phyloP scores from a whole-genome alignment of 1,140 invertebrate genomes.

The Hyles euphorbiae region DNA sequence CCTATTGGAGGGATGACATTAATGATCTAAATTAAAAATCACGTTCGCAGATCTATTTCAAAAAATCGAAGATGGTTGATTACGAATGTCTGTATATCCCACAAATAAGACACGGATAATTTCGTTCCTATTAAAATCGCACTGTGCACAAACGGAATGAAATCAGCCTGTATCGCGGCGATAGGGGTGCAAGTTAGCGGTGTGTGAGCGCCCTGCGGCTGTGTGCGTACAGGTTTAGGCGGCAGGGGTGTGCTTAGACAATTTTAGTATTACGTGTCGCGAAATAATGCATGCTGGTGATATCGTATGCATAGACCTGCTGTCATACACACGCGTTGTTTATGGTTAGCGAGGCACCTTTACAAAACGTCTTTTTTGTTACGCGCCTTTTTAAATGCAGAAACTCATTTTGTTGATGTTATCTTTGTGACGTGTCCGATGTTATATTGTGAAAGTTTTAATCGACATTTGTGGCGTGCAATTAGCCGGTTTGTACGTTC shows the following conservation, averaged over 20 bases:
- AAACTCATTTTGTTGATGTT: conserved; percentile 7
- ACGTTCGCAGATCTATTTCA: too few relatives aligned
- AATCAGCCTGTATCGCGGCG: conserved; percentile 3
- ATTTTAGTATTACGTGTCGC: conserved; percentile 66
- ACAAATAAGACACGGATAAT: too few relatives aligned
- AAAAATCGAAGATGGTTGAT: too few relatives aligned
- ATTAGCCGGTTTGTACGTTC: too few relatives aligned
- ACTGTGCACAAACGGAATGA: too few relatives aligned
- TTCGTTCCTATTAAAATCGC: too few relatives aligned
- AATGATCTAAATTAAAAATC: too few relatives aligned
- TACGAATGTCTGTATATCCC: too few relatives aligned
- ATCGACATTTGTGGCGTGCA: too few relatives aligned
- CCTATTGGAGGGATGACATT: too few relatives aligned
- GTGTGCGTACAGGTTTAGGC: conserved; percentile 50
- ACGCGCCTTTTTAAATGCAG: conserved; percentile 8
- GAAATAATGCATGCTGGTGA: conserved; percentile 57
- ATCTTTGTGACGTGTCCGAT: not conserved
- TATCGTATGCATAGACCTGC: conserved; percentile 43
- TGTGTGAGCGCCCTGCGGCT: conserved; percentile 32
- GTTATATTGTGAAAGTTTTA: too few relatives aligned
- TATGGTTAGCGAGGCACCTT: conserved; percentile 25
- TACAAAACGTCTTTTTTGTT: conserved; percentile 14
- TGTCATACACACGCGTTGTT: conserved; percentile 34
- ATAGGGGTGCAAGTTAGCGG: conserved; percentile 40
- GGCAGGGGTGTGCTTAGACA: conserved; percentile 64